phyloP scores from a whole-genome alignment of 2,888 invertebrate species.

The Biston stratarius region DNA sequence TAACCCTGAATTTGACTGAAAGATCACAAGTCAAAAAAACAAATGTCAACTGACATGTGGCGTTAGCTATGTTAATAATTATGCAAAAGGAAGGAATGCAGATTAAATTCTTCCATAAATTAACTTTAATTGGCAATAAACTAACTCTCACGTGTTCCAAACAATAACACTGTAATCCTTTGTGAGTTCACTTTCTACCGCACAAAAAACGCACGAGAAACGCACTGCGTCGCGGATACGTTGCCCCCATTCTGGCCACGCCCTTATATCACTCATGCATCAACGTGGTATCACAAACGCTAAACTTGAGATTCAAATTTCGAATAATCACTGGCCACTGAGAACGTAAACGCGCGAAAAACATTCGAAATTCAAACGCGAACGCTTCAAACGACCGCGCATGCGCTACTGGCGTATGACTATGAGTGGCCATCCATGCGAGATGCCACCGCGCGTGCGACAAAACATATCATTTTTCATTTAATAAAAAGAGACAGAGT shows the following conservation, averaged over 20 bases:
- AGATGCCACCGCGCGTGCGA: conserved; percentile 58
- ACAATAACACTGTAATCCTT: conserved; percentile 69
- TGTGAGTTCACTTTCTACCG: conserved; percentile 64
- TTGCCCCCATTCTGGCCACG: conserved; percentile 40
- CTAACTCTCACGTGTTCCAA: conserved; percentile 37
- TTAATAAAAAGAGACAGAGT: conserved; percentile 54
- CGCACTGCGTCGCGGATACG: conserved; percentile 39
- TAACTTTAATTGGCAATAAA: conserved; percentile 41
- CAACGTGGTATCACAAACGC: conserved; percentile 31
- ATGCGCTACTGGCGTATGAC: conserved; percentile 74
- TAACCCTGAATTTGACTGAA: background rate
- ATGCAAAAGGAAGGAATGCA: background rate
- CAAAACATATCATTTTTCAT: conserved; percentile 46
- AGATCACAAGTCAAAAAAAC: no score
- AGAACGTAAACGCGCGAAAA: conserved; percentile 63
- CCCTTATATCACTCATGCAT: conserved; percentile 43
- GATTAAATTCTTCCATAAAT: conserved; percentile 37
- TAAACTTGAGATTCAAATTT: conserved; percentile 49
- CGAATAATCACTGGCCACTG: conserved; percentile 46
- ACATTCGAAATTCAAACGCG: conserved; percentile 65
- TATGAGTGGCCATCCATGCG: conserved; percentile 65
- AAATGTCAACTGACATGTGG: background rate
- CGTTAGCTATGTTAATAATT: background rate
- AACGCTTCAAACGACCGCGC: conserved; percentile 70
- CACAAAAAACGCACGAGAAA: conserved; percentile 29